phyloP scores from a whole-genome alignment of 2,888 invertebrate species.

The Tholera decimalis region DNA sequence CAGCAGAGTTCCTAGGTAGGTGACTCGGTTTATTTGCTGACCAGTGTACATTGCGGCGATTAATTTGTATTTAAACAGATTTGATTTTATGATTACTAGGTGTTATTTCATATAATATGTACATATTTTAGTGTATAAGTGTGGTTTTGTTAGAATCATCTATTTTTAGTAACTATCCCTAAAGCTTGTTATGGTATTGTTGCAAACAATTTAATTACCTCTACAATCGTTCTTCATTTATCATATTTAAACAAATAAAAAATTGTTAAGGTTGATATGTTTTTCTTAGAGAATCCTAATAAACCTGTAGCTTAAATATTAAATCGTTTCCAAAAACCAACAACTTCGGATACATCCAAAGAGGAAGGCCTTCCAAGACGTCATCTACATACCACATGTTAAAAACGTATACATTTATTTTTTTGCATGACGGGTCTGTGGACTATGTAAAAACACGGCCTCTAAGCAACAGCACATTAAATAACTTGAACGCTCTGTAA shows the following conservation, averaged over 20 bases:
- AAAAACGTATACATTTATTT: constrained; percentile 1
- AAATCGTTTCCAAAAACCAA: not conserved
- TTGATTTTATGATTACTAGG: too few species aligned
- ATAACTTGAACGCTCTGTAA: constrained; percentile 32
- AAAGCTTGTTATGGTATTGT: too few species aligned
- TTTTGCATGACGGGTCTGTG: constrained; percentile 47
- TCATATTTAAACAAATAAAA: not conserved
- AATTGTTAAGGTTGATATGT: not conserved
- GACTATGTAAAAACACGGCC: constrained; percentile 52
- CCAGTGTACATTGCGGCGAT: too few species aligned
- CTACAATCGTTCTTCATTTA: not conserved
- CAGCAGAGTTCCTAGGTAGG: too few species aligned
- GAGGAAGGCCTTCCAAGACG: constrained; percentile 17
- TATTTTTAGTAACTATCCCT: not conserved
- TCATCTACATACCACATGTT: constrained; percentile 17
- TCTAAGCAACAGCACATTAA: constrained; percentile 30
- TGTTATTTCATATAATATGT: not conserved
- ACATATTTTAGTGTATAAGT: not conserved
- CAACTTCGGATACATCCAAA: not conserved
- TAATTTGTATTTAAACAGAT: too few species aligned
- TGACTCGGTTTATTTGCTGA: too few species aligned
- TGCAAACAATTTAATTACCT: not conserved
- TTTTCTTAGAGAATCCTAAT: not conserved
- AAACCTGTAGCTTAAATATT: not conserved
- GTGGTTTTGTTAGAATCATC: not conserved